Evolutionary conservation across 1,140 invertebrate genomes (phyloP), one percentile per base, ranked within the genome.

Genomic region (Drosophila dunni): DNA sequence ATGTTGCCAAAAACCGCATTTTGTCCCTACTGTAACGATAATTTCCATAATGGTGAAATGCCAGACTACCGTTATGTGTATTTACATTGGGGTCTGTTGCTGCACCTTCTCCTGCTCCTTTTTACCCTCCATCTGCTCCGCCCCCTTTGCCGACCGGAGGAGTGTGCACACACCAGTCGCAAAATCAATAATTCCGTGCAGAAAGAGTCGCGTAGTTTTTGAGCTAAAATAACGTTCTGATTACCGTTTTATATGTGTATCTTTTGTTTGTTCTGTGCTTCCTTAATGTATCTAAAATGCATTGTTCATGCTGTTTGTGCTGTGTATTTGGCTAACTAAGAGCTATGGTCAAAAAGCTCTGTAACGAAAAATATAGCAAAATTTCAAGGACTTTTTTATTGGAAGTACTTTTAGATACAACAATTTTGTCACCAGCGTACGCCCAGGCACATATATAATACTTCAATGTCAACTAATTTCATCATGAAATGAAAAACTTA

Each of bases 141-240:
- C 15, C 50, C 24, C 6, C 2, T 15, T 20, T 20, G 1, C 34
- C 13, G 1, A 13, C n/a, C 13, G 7, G 4, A 1, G 10, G 33
- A 36, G 38, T 48, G 42, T 34, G 51, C 13, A 40, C 13, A 57
- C 36, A 34, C 7, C 45, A 53, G 38, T 64, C 44, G 24, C n/a
- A 63, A 63, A 75, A 75, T 75, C 71, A 56, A 75, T 75, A 75
- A 29, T 29, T 56, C 20, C 57, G 44, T 69, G 29, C 65, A 68
- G 46, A 29, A 29, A 29, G 24, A 61, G 20, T 53, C 56, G 38
- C 44, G 13, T 56, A 46, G 17, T 29, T 53, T 53, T 61, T 62
- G 38, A 57, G 45, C 50, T 24, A 54, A 61, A 33, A 29, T 64
- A 44, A 24, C 10, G 50, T 34, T 13, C 44, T 42, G 46, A 15